Conservation (phyloP, 53 echinoderm and acorn worm genomes). For the Antedon mediterranea region DNA sequence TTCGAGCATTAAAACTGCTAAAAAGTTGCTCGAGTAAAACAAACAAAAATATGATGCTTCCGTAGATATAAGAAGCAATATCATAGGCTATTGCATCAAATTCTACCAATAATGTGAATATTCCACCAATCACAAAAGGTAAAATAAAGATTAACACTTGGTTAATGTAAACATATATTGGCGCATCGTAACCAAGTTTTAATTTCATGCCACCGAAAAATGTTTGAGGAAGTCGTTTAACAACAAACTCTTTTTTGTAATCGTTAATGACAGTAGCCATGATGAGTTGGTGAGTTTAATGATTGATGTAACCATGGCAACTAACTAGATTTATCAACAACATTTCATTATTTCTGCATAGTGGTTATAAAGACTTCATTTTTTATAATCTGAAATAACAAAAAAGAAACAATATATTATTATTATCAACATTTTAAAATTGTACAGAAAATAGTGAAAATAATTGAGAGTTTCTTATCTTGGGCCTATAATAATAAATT, state of each 20-base stretch:
- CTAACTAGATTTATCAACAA: no score
- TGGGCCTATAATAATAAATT: no score
- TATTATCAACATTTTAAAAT: no score
- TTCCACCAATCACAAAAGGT: slow-evolving; percentile 64
- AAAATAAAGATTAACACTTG: slow-evolving; percentile 56
- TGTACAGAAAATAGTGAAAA: no score
- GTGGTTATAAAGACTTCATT: no score
- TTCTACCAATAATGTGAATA: slow-evolving; percentile 55
- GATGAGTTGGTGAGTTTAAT: no score
- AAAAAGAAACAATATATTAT: no score
- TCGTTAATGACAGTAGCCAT: slow-evolving; percentile 45
- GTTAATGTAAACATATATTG: slow-evolving; percentile 59
- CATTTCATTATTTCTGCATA: no score
- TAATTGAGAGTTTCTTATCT: no score
- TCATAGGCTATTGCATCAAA: slow-evolving; percentile 4
- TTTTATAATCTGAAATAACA: no score
- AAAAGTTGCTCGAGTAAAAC: neutral
- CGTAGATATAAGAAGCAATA: neutral
- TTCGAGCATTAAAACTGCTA: neutral
- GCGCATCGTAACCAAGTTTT: slow-evolving; percentile 48
- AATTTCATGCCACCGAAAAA: slow-evolving; percentile 70
- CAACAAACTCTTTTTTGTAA: slow-evolving; percentile 78
- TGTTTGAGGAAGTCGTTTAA: slow-evolving; percentile 76
- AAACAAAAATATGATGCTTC: neutral
- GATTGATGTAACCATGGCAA: no score